Evolutionary conservation across 2,113 vertebrate genomes (phyloP).

Genomic region (Colinus virginianus): DNA sequence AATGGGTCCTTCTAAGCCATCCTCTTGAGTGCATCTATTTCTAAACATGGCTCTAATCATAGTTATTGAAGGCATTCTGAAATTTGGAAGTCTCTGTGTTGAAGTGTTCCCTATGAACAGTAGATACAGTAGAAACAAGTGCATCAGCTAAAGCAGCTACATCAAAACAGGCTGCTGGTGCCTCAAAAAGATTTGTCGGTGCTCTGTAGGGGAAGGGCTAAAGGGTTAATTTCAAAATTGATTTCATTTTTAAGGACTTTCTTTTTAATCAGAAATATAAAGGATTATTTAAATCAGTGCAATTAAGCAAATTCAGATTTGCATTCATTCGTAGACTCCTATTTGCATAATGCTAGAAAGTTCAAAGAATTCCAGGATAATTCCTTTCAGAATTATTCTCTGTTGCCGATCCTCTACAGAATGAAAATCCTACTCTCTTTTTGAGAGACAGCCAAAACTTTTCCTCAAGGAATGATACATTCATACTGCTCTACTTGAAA

Average conservation of each 20-base stretch:
- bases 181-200: not conserved
- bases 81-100: not conserved
- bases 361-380: slow-evolving; percentile 20
- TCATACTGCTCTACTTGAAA: not conserved
- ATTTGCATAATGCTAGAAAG: slow-evolving; percentile 7
- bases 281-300: not conserved
- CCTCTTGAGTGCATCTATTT: not conserved
- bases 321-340: not conserved
- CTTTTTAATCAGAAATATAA: not conserved
- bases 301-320: not conserved
- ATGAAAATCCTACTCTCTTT: slow-evolving; percentile 15
- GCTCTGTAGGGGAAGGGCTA: not conserved
- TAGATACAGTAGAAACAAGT: not conserved
- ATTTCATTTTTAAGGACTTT: not conserved
- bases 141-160: not conserved
- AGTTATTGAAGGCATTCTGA: not conserved
- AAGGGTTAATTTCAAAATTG: not conserved
- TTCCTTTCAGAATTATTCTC: not conserved
- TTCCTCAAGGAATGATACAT: not conserved
- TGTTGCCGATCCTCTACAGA: not conserved
- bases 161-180: not conserved
- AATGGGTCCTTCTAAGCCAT: not conserved
- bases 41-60: not conserved
- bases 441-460: not conserved
- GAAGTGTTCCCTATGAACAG: not conserved